phyloP scores from a whole-genome alignment of 2,888 invertebrate species.

The Drosophila histrio region DNA sequence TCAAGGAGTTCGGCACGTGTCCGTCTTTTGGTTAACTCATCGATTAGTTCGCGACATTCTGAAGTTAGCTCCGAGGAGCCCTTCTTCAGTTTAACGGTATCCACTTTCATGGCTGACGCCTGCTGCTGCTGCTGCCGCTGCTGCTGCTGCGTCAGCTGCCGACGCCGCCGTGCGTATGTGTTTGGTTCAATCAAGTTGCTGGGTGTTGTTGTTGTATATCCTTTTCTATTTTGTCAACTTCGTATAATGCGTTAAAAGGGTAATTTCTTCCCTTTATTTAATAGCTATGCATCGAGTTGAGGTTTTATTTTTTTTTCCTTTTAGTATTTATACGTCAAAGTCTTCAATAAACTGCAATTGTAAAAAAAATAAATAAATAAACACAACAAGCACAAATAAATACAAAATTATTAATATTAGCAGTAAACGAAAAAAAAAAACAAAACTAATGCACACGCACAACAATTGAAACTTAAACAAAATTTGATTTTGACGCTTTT shows the following conservation, averaged over 20 bases:
- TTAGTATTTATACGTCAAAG: constrained; percentile 34
- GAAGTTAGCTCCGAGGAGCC: constrained; percentile 92
- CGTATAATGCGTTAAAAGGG: constrained; percentile 4
- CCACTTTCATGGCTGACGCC: constrained; percentile 89
- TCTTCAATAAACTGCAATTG: constrained; percentile 50
- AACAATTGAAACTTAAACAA: neutral
- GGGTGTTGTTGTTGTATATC: constrained; percentile 11
- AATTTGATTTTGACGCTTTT: neutral
- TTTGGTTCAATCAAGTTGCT: constrained; percentile 51
- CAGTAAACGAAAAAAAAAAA: neutral
- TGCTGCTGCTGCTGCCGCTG: constrained; percentile 27
- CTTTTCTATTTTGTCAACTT: neutral
- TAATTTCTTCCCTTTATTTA: constrained; percentile 9
- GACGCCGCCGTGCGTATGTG: constrained; percentile 51
- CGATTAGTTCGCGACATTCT: constrained; percentile 91
- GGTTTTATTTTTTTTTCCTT: neutral
- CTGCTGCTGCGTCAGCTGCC: constrained; percentile 48
- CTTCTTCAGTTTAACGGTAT: constrained; percentile 91
- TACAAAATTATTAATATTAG: neutral
- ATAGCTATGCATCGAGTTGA: constrained; percentile 40
- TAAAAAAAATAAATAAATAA: constrained; percentile 3
- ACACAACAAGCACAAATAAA: neutral
- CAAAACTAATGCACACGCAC: neutral
- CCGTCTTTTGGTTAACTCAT: constrained; percentile 88
- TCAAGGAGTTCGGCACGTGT: constrained; percentile 88